Conservation (phyloP, 2,888 invertebrate genomes). For the Plebejus argus region DNA sequence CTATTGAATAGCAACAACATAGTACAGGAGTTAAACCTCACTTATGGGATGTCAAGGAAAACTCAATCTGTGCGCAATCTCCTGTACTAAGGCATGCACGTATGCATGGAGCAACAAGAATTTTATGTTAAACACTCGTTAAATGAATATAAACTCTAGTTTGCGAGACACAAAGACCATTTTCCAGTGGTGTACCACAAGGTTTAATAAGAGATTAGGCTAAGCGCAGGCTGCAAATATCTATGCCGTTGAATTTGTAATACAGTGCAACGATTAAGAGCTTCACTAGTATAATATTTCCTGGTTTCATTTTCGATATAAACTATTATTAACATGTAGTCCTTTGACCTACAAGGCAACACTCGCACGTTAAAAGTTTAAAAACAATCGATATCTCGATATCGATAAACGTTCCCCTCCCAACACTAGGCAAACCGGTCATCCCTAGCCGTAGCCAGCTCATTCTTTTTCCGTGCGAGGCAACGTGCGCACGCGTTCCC, state of each 20-base stretch:
- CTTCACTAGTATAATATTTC: not conserved
- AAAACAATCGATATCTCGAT: no score
- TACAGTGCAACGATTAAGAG: constrained; percentile 26
- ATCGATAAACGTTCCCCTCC: no score
- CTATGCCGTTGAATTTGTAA: constrained; percentile 29
- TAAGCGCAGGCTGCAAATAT: constrained; percentile 30
- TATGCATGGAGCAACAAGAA: constrained; percentile 30
- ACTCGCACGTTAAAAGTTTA: no score
- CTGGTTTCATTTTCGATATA: no score
- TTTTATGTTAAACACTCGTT: constrained; percentile 10
- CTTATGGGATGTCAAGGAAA: constrained; percentile 25
- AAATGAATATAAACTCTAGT: constrained; percentile 12
- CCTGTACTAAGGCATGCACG: constrained; percentile 31
- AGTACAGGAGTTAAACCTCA: constrained; percentile 15
- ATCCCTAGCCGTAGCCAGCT: no score
- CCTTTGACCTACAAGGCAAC: no score
- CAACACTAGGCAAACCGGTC: no score
- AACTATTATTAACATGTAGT: no score
- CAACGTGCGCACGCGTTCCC: no score
- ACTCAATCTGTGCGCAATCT: constrained; percentile 33
- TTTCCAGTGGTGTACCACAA: not conserved
- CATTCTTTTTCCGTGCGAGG: no score
- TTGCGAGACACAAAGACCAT: not conserved
- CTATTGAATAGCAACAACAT: not conserved
- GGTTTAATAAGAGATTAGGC: constrained; percentile 32